Evolutionary conservation across 1,140 invertebrate genomes (phyloP), one percentile per base, ranked within the genome.

Genomic region (Rhagoletis zephyria): DNA sequence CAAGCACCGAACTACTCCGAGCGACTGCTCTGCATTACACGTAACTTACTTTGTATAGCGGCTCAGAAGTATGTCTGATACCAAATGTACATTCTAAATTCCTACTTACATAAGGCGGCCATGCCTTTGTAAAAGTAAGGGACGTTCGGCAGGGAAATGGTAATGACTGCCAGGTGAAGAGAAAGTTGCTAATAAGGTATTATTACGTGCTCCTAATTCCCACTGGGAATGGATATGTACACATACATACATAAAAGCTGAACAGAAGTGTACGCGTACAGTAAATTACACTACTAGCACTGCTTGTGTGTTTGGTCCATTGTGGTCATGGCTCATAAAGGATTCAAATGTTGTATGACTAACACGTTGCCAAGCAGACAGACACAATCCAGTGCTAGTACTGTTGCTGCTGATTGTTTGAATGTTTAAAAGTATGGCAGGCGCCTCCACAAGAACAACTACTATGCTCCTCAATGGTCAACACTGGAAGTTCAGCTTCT

Each of bases 311-410:
- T 61, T 45, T 87, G 85, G 88, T 77, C 85, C 74, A 87, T 60
- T 85, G 85, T 87, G 86, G 91, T 89, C 89, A 91, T 90, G 91
- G 91, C 90, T 91, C 91, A 91, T 91, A 91, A 91, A 91, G 90
- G 91, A 91, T 91, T 91, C 91, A 91, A 91, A 91, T 65, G 85
- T 67, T 86, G 60, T 86, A 65, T 51, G 61, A 65, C 85, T 5
- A 4, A 56, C 42, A 81, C 48, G 48, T 14, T 12, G 56, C 16
- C 14, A 42, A 30, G 45, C n/a, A 30, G 48, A 59, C 14, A 48
- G 59, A 63, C 60, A 56, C 40, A 56, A 51, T 61, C 12, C 64
- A 30, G 45, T 86, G 85, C 86, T 87, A 51, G 61, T 88, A 45
- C 81, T 87, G n/a, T 74, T 87, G 63, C 74, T 88, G 60, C 81